Conservation (phyloP, 2,113 vertebrate species). For the Myiagra hebetior region DNA sequence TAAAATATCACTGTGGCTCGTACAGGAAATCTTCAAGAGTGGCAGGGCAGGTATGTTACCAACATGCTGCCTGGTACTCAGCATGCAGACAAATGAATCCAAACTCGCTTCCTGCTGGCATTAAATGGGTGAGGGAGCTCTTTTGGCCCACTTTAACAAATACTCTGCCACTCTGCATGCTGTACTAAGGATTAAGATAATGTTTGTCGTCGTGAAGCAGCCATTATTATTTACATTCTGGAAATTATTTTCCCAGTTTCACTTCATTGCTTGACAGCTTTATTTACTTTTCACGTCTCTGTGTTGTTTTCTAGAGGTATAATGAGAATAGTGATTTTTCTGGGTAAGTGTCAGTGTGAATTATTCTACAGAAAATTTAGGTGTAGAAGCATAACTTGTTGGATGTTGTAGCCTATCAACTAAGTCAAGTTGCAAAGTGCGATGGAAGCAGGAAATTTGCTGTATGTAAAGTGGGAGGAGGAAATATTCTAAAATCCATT, state of each 20-base stretch:
- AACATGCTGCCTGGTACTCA: not conserved
- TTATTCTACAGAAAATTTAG: not conserved
- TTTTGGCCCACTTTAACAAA: not conserved
- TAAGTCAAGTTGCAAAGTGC: not conserved
- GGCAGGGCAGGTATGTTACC: not conserved
- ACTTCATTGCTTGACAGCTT: not conserved
- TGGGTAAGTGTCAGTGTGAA: not conserved
- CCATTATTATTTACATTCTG: not conserved
- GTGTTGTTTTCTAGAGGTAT: not conserved
- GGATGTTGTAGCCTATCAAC: not conserved
- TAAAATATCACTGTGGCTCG: not conserved
- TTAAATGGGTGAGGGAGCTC: not conserved
- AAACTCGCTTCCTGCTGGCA: not conserved
- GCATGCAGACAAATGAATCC: not conserved
- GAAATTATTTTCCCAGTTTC: not conserved
- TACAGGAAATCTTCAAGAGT: not conserved
- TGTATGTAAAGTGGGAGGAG: not conserved
- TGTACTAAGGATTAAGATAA: not conserved
- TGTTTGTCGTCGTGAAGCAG: not conserved
- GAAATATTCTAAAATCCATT: not conserved
- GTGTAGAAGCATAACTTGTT: not conserved
- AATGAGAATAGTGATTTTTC: not conserved
- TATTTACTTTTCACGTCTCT: not conserved
- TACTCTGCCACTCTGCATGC: not conserved
- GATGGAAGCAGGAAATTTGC: not conserved